Base-by-base conservation (phyloP, 2,797 vertebrate genomes). In the Macropodus opercularis region DNA sequence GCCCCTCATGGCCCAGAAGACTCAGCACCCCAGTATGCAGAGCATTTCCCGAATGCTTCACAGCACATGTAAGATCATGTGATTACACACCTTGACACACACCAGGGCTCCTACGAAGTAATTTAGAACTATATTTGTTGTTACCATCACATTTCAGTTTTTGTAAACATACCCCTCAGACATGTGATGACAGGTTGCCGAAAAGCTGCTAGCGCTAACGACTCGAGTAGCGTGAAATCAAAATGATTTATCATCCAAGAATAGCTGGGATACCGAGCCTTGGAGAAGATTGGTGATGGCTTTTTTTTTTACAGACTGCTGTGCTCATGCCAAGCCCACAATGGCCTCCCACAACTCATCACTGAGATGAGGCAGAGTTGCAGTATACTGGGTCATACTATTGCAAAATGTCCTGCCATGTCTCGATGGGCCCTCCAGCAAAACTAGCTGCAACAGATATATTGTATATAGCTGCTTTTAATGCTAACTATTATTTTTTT, bases 1-100 rank as follows among this genome's bases (percentile, higher is more conserved):
- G 97, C 97, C 38, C 97, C 97, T 57, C 97, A 99, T 0, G 96
- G 97, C 23, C 97, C 97, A 0, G 97, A 98, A 81, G 97, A 99
- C 85, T 95, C 96, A 0, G 97, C 97, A 1, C 97, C 97, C 17
- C 97, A 98, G 70, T 98, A 96, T 63, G 75, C 80, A 0, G 65
- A 97, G 92, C 5, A 77, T 65, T 99, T 98, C 84, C 93, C 95
- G 24, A 98, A 98, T 17, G 94, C 96, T 1, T 99, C 97, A 0
- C 96, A 98, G 76, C 97, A 99, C 91, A 99, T 99, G 97, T 98
- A 90, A 95, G 96, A 94, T 90, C 34, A 42, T 41, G 50, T 32
- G 18, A 66, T 41, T n/a, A n/a, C n/a, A n/a, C n/a, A n/a, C n/a
- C n/a, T n/a, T n/a, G n/a, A 48, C 14, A 31, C 29, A 54, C 55